Evolutionary conservation across 2,888 invertebrate genomes (phyloP).

Genomic region (Apamea anceps): DNA sequence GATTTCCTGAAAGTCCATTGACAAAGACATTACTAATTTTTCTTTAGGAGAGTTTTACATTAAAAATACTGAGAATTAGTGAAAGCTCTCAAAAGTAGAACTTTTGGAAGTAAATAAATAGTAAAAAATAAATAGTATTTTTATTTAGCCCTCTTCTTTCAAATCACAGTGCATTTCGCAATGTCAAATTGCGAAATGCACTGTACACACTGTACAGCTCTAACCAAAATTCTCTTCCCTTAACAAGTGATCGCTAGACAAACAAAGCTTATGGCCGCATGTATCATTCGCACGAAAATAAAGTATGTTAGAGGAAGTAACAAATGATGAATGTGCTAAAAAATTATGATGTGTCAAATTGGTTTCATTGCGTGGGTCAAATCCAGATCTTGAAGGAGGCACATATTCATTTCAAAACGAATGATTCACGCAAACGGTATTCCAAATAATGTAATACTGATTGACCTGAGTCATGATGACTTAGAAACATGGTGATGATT

Average conservation of each 20-base stretch:
- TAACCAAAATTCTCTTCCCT: not conserved
- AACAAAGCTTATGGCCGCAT: constrained; percentile 19
- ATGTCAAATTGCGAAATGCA: too few species aligned
- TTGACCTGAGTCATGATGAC: constrained; percentile 62
- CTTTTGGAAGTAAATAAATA: not conserved
- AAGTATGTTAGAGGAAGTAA: constrained; percentile 30
- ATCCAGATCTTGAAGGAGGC: constrained; percentile 47
- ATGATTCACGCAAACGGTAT: constrained; percentile 60
- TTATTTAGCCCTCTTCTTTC: too few species aligned
- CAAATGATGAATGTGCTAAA: constrained; percentile 33
- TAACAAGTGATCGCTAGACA: not conserved
- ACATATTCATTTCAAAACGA: constrained; percentile 31
- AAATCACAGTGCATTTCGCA: not conserved
- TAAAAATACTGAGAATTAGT: not conserved
- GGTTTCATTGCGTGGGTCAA: constrained; percentile 32
- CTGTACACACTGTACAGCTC: too few species aligned
- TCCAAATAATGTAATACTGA: constrained; percentile 52
- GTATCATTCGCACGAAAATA: constrained; percentile 11
- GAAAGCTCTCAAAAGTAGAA: not conserved
- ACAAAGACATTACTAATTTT: constrained; percentile 17
- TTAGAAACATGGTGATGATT: constrained; percentile 62
- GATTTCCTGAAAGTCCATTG: constrained; percentile 11
- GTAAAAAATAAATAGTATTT: too few species aligned
- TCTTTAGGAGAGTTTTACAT: constrained; percentile 6
- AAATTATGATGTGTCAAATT: constrained; percentile 35